Evolutionary conservation across 2,797 vertebrate species (phyloP).

Genomic region (Mormyrus proboscirostris): DNA sequence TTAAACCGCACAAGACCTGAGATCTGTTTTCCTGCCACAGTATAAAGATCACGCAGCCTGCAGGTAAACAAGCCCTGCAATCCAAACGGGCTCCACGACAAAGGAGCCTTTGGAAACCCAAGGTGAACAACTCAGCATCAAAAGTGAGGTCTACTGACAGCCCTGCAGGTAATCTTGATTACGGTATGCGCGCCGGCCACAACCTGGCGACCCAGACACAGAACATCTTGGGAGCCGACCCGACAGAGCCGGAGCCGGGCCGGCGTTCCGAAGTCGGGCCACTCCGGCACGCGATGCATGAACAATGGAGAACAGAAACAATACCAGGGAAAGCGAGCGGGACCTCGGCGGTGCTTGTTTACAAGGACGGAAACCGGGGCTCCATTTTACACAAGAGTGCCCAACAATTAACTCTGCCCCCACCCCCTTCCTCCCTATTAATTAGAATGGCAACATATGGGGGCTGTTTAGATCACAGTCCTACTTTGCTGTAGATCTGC

Average conservation of each 20-base stretch:
- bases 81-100: neutral
- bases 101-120: neutral
- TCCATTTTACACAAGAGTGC: slow-evolving; percentile 60
- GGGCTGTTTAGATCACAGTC: slow-evolving; percentile 19
- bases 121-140: neutral
- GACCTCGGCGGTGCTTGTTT: slow-evolving; percentile 53
- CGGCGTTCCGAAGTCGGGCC: neutral
- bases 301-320: slow-evolving; percentile 21
- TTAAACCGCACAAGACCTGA: neutral
- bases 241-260: neutral
- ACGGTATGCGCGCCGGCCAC: neutral
- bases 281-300: neutral
- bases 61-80: neutral
- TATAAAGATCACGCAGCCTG: neutral
- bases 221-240: neutral
- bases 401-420: slow-evolving; percentile 30
- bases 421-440: slow-evolving; percentile 9
- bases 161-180: neutral
- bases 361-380: slow-evolving; percentile 52
- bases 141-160: neutral
- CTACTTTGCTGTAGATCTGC: neutral
- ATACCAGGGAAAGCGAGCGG: neutral
- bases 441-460: slow-evolving; percentile 12
- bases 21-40: neutral
- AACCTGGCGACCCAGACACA: neutral